phyloP scores from a whole-genome alignment of 1,140 invertebrate genomes.

The Paralvinella palmiformis region DNA sequence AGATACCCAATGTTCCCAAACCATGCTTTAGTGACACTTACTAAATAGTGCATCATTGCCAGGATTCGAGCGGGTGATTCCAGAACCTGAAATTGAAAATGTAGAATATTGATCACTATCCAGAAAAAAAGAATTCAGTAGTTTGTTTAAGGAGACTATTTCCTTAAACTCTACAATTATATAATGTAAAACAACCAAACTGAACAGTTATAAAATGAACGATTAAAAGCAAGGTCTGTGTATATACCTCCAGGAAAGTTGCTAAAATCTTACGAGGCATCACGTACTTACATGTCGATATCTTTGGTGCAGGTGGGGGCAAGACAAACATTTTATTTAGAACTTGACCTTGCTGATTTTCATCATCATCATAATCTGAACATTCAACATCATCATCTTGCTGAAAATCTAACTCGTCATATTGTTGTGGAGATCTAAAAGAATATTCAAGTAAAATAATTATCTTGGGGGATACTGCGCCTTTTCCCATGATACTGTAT shows the following conservation, averaged over 20 bases:
- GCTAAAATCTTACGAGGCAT: background rate
- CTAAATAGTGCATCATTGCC: conserved; percentile 2
- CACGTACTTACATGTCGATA: background rate
- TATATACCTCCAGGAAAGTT: background rate
- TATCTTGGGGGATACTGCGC: background rate
- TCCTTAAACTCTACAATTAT: background rate
- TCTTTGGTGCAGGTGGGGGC: conserved; percentile 1
- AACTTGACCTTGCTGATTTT: background rate
- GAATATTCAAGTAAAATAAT: background rate
- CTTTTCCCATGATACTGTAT: conserved; percentile 4
- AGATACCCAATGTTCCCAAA: background rate
- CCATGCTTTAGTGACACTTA: background rate
- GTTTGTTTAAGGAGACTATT: background rate
- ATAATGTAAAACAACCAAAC: background rate
- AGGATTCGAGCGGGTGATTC: background rate
- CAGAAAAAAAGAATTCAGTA: background rate
- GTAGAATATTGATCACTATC: background rate
- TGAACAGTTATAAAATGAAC: no score
- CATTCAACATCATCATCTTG: background rate
- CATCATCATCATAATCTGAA: background rate
- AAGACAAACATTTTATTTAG: background rate
- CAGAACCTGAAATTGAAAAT: conserved; percentile 1
- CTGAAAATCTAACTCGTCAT: background rate
- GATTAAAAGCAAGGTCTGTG: background rate
- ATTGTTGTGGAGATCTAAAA: conserved; percentile 3